phyloP scores from a whole-genome alignment of 2,113 vertebrate genomes.

The Elaphurus davidianus region DNA sequence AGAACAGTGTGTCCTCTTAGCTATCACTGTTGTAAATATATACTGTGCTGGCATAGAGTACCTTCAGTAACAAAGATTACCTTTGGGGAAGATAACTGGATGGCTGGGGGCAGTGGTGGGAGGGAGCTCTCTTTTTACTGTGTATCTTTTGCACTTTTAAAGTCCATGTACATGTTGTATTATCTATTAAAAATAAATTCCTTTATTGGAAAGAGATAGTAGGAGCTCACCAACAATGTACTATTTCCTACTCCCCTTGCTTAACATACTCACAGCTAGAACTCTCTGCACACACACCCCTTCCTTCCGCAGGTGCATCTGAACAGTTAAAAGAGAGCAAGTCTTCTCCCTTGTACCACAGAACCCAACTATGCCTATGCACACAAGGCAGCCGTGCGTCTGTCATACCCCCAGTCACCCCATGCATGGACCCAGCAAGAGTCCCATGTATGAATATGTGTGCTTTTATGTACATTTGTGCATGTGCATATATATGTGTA shows the following conservation, averaged over 20 bases:
- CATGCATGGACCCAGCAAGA: rapidly evolving
- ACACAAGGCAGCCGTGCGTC: neutral
- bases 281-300: neutral
- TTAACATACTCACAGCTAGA: neutral
- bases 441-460: neutral
- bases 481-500: no score
- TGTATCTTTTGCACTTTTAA: neutral
- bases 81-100: neutral
- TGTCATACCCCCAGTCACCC: neutral
- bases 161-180: neutral
- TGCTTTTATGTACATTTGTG: neutral
- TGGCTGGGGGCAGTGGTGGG: neutral
- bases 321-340: neutral
- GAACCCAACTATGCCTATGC: rapidly evolving
- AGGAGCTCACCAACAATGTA: neutral
- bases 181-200: neutral
- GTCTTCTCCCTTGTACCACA: neutral
- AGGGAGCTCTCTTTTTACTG: neutral
- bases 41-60: neutral
- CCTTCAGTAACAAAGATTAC: neutral
- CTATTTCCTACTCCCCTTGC: neutral
- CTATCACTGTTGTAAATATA: neutral
- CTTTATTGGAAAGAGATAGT: neutral
- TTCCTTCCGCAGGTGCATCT: neutral
- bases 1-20: neutral